These are phyloP conservation scores for Gasterosteus nipponicus DNA, from an alignment of 2,113 vertebrate genomes.

Conservation along the genomic window DNA sequence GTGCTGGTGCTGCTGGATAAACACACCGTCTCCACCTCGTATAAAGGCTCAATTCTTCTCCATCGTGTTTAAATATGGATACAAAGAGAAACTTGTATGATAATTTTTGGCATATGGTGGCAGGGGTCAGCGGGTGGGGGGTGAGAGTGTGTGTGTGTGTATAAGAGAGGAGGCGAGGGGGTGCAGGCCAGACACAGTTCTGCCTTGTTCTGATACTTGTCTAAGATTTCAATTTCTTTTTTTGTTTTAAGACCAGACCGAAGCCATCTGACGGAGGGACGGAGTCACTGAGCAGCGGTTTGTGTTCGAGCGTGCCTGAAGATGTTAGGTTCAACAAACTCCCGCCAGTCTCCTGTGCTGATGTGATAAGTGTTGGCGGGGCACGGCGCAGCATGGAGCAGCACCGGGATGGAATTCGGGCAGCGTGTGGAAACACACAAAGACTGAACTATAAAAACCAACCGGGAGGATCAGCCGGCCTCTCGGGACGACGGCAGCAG, in stretches of 20 bases:
- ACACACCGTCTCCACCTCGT: conserved; percentile 77
- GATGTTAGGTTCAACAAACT: conserved; percentile 53
- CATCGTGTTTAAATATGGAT: conserved; percentile 82
- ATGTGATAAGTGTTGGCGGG: conserved; percentile 61
- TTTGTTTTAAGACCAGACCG: conserved; percentile 68
- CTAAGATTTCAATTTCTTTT: conserved; percentile 70
- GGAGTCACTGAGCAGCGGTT: conserved; percentile 37
- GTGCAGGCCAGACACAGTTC: conserved; percentile 74
- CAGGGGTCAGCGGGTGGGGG: conserved; percentile 63
- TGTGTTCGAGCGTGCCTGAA: conserved; percentile 57
- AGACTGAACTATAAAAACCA: conserved; percentile 44
- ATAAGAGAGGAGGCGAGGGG: neutral
- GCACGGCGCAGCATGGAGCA: conserved; percentile 37
- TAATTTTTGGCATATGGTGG: conserved; percentile 84
- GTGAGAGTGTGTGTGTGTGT: conserved; percentile 26
- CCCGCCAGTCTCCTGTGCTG: conserved; percentile 31
- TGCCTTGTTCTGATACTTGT: conserved; percentile 81
- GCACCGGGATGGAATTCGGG: conserved; percentile 50
- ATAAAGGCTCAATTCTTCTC: conserved; percentile 85
- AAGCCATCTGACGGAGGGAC: conserved; percentile 60
- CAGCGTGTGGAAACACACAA: conserved; percentile 54
- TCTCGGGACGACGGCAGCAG: conserved; percentile 25
- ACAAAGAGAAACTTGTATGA: conserved; percentile 86
- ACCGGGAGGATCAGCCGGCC: conserved; percentile 36
- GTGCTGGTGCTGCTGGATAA: conserved; percentile 81